Evolutionary conservation across 2,888 invertebrate genomes (phyloP).

Genomic region (Tachystola acroxantha): DNA sequence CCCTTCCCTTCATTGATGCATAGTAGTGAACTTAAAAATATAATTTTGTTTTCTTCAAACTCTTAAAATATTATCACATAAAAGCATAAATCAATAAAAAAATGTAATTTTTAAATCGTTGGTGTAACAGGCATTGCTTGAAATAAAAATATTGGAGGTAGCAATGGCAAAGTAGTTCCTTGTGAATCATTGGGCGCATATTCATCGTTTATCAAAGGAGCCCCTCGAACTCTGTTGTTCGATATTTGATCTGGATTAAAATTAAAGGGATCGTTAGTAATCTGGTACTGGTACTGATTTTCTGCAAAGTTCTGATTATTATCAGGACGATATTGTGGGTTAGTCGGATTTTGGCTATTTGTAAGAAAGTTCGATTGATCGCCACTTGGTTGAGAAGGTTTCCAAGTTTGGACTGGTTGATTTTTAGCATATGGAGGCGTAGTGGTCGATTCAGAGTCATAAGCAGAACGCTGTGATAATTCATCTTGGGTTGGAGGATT

Average conservation of each 20-base stretch:
- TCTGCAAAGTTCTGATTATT: neutral
- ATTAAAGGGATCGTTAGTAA: too few species aligned
- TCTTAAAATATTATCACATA: too few species aligned
- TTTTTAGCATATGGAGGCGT: too few species aligned
- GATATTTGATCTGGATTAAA: too few species aligned
- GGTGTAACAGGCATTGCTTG: slow-evolving; percentile 35
- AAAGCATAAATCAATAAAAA: too few species aligned
- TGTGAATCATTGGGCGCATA: neutral
- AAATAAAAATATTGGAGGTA: slow-evolving; percentile 18
- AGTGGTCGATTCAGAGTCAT: neutral
- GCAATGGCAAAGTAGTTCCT: neutral
- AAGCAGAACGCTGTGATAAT: neutral
- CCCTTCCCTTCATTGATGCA: too few species aligned
- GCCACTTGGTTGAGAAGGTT: neutral
- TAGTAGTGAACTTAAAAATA: too few species aligned
- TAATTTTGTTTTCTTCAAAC: too few species aligned
- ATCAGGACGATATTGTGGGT: neutral
- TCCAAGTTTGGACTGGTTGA: too few species aligned
- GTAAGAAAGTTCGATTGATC: neutral
- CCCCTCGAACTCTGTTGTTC: neutral
- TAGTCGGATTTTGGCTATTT: neutral
- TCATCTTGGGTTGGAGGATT: neutral
- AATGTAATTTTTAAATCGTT: too few species aligned
- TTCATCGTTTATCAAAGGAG: neutral
- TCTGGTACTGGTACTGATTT: neutral